Evolutionary conservation across 2,113 vertebrate genomes (phyloP).

Genomic region (Canis aureus): DNA sequence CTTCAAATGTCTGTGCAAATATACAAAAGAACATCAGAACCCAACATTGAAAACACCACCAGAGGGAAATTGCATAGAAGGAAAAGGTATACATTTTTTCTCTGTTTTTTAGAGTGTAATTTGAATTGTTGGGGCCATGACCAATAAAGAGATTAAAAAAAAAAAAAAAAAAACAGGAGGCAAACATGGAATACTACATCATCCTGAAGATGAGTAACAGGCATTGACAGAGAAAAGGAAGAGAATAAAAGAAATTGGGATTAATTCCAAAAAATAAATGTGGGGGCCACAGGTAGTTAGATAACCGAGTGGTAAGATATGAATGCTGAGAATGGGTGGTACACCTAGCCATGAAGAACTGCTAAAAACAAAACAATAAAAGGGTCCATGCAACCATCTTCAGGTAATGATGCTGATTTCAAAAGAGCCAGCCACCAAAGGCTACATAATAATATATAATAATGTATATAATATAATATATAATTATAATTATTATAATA

Average conservation of each 20-base stretch:
- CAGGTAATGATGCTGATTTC: neutral
- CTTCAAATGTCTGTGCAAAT: slow-evolving; percentile 5
- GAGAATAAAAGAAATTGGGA: neutral
- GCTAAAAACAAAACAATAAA: neutral
- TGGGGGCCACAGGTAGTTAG: neutral
- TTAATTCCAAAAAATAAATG: neutral
- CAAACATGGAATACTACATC: neutral
- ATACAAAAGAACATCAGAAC: neutral
- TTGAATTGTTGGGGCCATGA: neutral
- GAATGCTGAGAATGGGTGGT: neutral
- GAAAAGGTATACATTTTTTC: neutral
- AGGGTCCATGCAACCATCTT: neutral
- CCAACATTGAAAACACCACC: neutral
- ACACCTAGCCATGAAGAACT: neutral
- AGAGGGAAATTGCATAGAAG: neutral
- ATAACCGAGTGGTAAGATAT: neutral
- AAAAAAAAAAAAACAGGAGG: neutral
- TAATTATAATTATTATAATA: no score
- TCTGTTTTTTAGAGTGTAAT: neutral
- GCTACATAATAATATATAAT: neutral
- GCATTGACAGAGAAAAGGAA: neutral
- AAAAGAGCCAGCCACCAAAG: neutral
- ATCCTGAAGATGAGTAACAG: neutral
- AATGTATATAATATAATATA: no score
- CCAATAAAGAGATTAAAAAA: neutral